Evolutionary conservation across 2,113 vertebrate genomes (phyloP).

Genomic region (Anas platyrhynchos): DNA sequence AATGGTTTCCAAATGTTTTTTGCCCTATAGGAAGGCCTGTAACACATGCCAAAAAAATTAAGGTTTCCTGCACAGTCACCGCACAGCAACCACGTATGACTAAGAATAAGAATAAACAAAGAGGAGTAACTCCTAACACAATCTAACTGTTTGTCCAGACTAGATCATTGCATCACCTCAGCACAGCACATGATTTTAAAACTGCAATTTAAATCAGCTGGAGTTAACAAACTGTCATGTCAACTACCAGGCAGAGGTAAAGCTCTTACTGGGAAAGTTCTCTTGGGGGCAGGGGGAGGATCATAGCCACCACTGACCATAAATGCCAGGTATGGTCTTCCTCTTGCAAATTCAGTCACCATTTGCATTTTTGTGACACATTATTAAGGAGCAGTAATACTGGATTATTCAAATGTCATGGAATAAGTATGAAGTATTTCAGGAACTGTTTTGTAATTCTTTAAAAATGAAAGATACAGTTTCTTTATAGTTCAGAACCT

Average conservation of each 20-base stretch:
- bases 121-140: background rate
- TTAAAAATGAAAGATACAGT: conserved; percentile 27
- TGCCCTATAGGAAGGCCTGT: background rate
- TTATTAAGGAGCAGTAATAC: background rate
- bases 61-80: background rate
- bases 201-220: background rate
- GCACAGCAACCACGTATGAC: background rate
- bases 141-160: background rate
- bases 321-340: conserved; percentile 20
- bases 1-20: background rate
- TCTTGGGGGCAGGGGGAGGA: background rate
- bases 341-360: conserved; percentile 9
- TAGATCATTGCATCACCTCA: background rate
- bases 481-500: background rate
- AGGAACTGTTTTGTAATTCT: background rate
- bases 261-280: background rate
- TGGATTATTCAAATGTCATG: background rate
- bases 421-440: conserved; percentile 29
- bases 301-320: background rate
- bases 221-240: background rate
- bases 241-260: background rate
- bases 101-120: conserved; percentile 42
- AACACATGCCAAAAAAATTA: background rate
- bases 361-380: background rate
- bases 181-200: background rate